Base-by-base conservation (phyloP, 1,140 invertebrate genomes). In the Ceratina japonica region DNA sequence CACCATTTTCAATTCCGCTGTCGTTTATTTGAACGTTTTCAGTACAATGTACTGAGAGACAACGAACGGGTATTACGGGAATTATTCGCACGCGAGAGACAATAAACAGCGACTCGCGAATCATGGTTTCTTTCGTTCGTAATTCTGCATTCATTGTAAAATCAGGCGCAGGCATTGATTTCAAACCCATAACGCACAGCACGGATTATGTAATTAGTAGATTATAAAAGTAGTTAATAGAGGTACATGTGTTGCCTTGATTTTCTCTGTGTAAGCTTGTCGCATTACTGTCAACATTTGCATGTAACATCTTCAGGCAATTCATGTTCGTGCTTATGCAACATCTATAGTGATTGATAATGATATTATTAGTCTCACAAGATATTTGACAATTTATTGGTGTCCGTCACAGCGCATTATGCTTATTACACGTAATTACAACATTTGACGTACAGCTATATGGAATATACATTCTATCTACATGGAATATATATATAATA, bases 151-250 rank as follows among this genome's bases (percentile, higher is more conserved):
- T n/a, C 12, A 44, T 7, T n/a, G 31, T 44, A 59, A 49, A 71
- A 58, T 15, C 31, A 44, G 37, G n/a, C 13, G 27, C 56, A 59
- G 12, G 22, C 31, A 56, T 71, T 61, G 7, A 4, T 44, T n/a
- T 13, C 27, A 63, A 63, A 64, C 8, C 15, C n/a, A 18, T 3
- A 59, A 20, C n/a, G 51, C 15, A 31, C n/a, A 52, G 31, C 22
- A 12, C 13, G 22, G 27, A 58, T 77, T 77, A 71, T 56, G 22
- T 71, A 77, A 77, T 77, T 77, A 24, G 16, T 13, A 58, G 58
- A 63, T 77, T 77, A 77, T 62, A 68, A 77, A 70, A 71, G 58
- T 10, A 44, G 37, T 44, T 44, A 16, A 15, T 4, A 18, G n/a
- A n/a, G n/a, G 15, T 13, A 10, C 18, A 62, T 7, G 2, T 18